phyloP scores from a whole-genome alignment of 2,113 vertebrate species.

The Apodemus sylvaticus region DNA sequence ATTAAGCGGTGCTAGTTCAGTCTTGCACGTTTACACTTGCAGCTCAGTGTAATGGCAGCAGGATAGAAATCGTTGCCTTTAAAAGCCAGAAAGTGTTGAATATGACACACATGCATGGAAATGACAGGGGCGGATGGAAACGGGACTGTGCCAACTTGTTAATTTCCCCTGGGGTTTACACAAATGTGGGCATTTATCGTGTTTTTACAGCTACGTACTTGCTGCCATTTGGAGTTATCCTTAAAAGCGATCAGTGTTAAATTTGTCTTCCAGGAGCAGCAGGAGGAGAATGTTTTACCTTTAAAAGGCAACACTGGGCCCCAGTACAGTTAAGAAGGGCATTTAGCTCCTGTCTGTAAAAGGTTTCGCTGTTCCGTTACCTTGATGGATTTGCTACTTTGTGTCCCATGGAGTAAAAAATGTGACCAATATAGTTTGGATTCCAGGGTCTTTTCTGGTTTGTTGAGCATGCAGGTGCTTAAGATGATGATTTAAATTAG shows the following conservation, averaged over 20 bases:
- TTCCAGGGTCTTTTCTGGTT: slow-evolving; percentile 71
- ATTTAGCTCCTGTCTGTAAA: slow-evolving; percentile 2
- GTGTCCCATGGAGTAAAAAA: slow-evolving; percentile 53
- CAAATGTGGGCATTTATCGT: not conserved
- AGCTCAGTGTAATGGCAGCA: not conserved
- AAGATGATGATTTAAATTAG: slow-evolving; percentile 79
- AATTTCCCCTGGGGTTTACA: not conserved
- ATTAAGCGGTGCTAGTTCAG: not conserved
- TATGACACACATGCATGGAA: not conserved
- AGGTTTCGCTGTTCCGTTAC: slow-evolving; percentile 35
- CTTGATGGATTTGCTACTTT: slow-evolving; percentile 67
- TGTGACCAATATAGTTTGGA: slow-evolving; percentile 69
- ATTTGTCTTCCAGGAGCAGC: slow-evolving; percentile 17
- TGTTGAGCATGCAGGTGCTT: slow-evolving; percentile 76
- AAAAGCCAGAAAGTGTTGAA: not conserved
- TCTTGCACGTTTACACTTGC: not conserved
- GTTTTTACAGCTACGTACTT: not conserved
- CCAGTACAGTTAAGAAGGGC: not conserved
- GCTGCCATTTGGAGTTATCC: not conserved
- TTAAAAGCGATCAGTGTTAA: not conserved
- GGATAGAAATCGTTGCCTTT: not conserved
- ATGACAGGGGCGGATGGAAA: not conserved
- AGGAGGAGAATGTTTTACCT: not conserved
- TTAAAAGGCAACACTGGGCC: slow-evolving; percentile 12
- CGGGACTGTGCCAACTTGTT: not conserved